These are phyloP conservation scores for Agrilus cyanescens DNA, from an alignment of 2,888 invertebrate genomes.

Conservation along the genomic window DNA sequence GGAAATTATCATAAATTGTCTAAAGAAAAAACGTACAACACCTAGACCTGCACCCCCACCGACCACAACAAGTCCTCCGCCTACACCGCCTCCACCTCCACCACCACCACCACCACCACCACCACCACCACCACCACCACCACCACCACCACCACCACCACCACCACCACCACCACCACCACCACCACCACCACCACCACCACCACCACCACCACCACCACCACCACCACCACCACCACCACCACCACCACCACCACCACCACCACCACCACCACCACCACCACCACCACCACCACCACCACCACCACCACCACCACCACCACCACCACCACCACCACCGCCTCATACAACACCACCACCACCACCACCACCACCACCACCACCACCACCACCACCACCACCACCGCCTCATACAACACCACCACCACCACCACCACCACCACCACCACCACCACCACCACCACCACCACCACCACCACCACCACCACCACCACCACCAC, in stretches of 20 bases:
- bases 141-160: slow-evolving; percentile 18
- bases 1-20: too few species aligned
- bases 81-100: too few species aligned
- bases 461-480: too few species aligned
- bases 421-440: too few species aligned
- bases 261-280: slow-evolving; percentile 4
- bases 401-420: neutral
- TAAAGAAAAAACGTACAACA: too few species aligned
- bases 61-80: too few species aligned
- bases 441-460: too few species aligned
- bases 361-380: slow-evolving; percentile 5
- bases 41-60: too few species aligned
- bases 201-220: slow-evolving; percentile 12
- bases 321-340: slow-evolving; percentile 13
- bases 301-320: slow-evolving; percentile 6
- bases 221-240: slow-evolving; percentile 9
- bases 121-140: slow-evolving; percentile 9
- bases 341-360: slow-evolving; percentile 8
- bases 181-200: slow-evolving; percentile 8
- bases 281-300: slow-evolving; percentile 8
- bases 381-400: slow-evolving; percentile 3
- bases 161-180: slow-evolving; percentile 9
- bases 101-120: too few species aligned
- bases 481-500: too few species aligned
- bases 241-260: slow-evolving; percentile 8